These are phyloP conservation scores for Ligdia adustata DNA, from an alignment of 2,888 invertebrate genomes.

Conservation along the genomic window DNA sequence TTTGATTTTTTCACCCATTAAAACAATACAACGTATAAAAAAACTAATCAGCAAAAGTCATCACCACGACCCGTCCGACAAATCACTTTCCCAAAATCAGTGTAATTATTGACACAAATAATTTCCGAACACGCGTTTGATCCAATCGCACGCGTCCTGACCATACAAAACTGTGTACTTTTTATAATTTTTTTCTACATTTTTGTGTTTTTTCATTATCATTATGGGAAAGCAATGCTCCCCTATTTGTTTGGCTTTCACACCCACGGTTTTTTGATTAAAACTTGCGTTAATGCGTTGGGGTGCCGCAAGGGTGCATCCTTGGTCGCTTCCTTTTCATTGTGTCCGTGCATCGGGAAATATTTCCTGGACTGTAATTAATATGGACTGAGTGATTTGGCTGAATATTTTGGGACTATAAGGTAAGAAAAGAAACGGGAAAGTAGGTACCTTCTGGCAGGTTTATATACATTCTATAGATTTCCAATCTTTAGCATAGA, in stretches of 20 bases:
- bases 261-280: constrained; percentile 80
- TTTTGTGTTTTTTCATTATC: constrained; percentile 75
- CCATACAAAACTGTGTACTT: constrained; percentile 55
- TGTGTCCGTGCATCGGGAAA: constrained; percentile 38
- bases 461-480: too few relatives aligned
- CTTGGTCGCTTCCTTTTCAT: constrained; percentile 60
- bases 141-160: constrained; percentile 61
- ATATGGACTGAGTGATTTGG: constrained; percentile 28
- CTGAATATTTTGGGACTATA: background rate
- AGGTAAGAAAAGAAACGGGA: too few relatives aligned
- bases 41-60: constrained; percentile 62
- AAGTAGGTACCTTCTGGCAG: too few relatives aligned
- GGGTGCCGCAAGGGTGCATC: constrained; percentile 75
- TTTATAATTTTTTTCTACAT: constrained; percentile 56
- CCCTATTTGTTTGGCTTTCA: constrained; percentile 79
- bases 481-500: too few relatives aligned
- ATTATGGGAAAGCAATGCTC: constrained; percentile 75
- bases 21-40: too few relatives aligned
- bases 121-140: constrained; percentile 68
- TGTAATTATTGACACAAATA: constrained; percentile 68
- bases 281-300: constrained; percentile 65
- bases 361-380: constrained; percentile 33
- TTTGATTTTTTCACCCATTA: constrained; percentile 47
- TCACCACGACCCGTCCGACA: constrained; percentile 51
- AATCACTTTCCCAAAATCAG: constrained; percentile 58